Evolutionary conservation across 1,140 invertebrate species (phyloP).

Genomic region (Macrosteles quadrilineatus): DNA sequence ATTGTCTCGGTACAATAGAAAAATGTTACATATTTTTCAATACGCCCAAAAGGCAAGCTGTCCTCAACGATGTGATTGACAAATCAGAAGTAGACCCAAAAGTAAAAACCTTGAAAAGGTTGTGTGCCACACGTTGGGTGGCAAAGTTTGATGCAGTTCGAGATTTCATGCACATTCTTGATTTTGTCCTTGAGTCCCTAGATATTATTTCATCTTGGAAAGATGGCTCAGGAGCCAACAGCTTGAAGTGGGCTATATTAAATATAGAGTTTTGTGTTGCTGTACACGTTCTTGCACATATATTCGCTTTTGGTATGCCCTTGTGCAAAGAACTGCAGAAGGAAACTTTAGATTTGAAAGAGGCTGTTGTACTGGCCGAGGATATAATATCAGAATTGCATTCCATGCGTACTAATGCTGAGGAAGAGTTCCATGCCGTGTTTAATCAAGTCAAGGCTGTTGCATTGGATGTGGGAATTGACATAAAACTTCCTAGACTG

Average conservation of each 20-base stretch:
- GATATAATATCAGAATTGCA: neutral
- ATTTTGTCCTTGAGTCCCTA: constrained; percentile 26
- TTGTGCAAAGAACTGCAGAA: constrained; percentile 9
- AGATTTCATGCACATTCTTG: constrained; percentile 30
- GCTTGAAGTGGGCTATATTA: too few species aligned
- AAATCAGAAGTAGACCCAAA: constrained; percentile 1
- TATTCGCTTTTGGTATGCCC: constrained; percentile 15
- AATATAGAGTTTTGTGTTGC: too few species aligned
- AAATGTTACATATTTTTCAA: constrained; percentile 33
- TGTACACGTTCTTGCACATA: too few species aligned
- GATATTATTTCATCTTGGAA: constrained; percentile 15
- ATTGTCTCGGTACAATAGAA: constrained; percentile 32
- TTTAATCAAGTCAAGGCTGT: neutral
- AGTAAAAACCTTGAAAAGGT: constrained; percentile 21
- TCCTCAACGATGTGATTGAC: constrained; percentile 27
- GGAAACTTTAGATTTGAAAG: constrained; percentile 7
- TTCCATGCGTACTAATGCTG: neutral
- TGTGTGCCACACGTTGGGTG: constrained; percentile 38
- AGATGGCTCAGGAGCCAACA: too few species aligned
- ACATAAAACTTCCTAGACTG: neutral
- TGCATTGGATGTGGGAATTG: too few species aligned
- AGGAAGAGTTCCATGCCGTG: neutral
- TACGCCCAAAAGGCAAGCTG: constrained; percentile 28
- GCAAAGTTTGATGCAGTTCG: constrained; percentile 38
- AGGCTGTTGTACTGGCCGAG: neutral